Conservation (phyloP, 2,888 invertebrate genomes). For the Leistus spinibarbis region DNA sequence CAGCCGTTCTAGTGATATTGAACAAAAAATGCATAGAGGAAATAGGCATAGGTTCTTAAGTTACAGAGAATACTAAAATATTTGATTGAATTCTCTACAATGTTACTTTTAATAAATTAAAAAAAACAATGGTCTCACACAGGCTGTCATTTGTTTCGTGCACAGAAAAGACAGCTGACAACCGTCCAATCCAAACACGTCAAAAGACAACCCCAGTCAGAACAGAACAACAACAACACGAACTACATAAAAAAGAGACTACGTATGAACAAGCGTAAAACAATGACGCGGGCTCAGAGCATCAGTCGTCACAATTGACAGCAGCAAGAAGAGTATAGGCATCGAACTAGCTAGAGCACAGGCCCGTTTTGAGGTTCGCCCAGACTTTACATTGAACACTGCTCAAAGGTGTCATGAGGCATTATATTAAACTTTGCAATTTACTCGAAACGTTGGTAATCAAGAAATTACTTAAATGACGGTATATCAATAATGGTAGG, state of each 20-base stretch:
- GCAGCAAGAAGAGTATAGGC: not conserved
- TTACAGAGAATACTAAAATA: not conserved
- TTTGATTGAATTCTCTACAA: not conserved
- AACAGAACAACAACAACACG: not conserved
- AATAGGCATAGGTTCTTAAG: too few relatives aligned
- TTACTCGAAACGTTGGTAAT: too few relatives aligned
- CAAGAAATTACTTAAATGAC: too few relatives aligned
- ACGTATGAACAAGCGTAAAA: constrained; percentile 21
- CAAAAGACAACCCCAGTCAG: constrained; percentile 2
- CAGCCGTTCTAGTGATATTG: too few relatives aligned
- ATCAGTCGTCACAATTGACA: constrained; percentile 26
- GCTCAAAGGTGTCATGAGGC: not conserved
- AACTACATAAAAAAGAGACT: not conserved
- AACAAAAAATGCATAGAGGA: too few relatives aligned
- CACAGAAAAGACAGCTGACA: constrained; percentile 26
- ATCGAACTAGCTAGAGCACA: not conserved
- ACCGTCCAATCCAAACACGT: constrained; percentile 14
- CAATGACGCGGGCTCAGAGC: constrained; percentile 11
- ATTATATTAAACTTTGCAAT: not conserved
- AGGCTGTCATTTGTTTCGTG: constrained; percentile 26
- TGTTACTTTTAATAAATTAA: not conserved
- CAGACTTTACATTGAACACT: not conserved
- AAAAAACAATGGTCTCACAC: constrained; percentile 6
- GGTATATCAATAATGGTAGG: too few relatives aligned
- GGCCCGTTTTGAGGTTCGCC: not conserved